These are phyloP conservation scores for Rhabditoides inermis DNA, from an alignment of 2,888 invertebrate species.

Conservation along the genomic window DNA sequence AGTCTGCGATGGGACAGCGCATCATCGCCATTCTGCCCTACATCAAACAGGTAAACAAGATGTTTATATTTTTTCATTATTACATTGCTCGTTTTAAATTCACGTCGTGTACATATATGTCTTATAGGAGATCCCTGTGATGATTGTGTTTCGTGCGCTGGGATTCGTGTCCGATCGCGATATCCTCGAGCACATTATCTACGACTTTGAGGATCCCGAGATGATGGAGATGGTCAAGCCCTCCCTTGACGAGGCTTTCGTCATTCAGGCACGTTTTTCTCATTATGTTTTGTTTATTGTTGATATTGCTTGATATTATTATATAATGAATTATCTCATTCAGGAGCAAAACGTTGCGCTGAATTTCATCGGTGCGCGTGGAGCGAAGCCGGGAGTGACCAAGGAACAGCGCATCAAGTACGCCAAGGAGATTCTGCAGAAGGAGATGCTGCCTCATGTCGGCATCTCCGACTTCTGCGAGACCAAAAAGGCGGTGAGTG, in stretches of 20 bases:
- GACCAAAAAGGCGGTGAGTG: slow-evolving; percentile 82
- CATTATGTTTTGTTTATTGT: background rate
- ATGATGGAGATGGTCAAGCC: slow-evolving; percentile 99
- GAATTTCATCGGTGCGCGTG: slow-evolving; percentile 95
- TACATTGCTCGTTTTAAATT: background rate
- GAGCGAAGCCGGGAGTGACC: slow-evolving; percentile 92
- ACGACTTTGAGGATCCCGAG: slow-evolving; percentile 99
- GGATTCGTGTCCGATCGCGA: slow-evolving; percentile 99
- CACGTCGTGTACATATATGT: background rate
- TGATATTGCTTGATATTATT: background rate
- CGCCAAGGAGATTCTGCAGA: slow-evolving; percentile 95
- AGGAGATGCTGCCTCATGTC: slow-evolving; percentile 99
- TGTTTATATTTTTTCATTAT: background rate
- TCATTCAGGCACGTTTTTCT: slow-evolving; percentile 63
- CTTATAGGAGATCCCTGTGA: slow-evolving; percentile 91
- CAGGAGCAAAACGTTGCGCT: slow-evolving; percentile 95
- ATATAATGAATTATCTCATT: slow-evolving; percentile 1
- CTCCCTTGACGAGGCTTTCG: slow-evolving; percentile 95
- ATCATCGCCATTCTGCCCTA: slow-evolving; percentile 96
- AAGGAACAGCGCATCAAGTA: slow-evolving; percentile 98
- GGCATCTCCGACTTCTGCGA: slow-evolving; percentile 99
- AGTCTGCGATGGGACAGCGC: slow-evolving; percentile 95
- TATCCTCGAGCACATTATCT: slow-evolving; percentile 97
- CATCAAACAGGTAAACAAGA: slow-evolving; percentile 64
- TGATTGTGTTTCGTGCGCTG: slow-evolving; percentile 97